Conservation (phyloP, 2,888 invertebrate species). For the Torymus texanus region DNA sequence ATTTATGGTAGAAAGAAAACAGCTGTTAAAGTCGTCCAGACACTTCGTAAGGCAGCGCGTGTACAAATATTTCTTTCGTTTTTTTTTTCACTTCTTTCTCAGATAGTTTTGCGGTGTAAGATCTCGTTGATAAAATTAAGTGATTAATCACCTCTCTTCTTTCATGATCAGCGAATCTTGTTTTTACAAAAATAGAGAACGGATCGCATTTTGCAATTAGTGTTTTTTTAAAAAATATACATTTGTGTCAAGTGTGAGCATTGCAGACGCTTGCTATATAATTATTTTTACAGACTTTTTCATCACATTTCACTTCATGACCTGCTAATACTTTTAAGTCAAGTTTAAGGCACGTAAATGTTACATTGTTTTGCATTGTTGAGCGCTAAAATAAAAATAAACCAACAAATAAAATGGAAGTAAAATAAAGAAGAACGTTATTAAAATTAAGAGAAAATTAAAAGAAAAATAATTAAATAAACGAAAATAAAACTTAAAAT, state of each 20-base stretch:
- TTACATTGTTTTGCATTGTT: neutral
- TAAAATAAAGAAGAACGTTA: neutral
- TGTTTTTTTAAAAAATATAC: conserved; percentile 20
- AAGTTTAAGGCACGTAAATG: conserved; percentile 35
- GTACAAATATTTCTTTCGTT: neutral
- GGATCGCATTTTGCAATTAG: neutral
- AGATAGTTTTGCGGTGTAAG: neutral
- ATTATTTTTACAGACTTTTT: conserved; percentile 32
- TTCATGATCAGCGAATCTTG: neutral
- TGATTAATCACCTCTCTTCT: conserved; percentile 4
- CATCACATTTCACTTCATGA: conserved; percentile 26
- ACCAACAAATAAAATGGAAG: conserved; percentile 10
- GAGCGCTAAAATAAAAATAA: neutral
- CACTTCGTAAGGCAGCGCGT: neutral
- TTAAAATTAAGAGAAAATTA: too few species aligned
- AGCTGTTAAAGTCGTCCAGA: neutral
- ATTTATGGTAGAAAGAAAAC: conserved; percentile 20
- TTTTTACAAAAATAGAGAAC: conserved; percentile 43
- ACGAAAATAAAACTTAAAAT: conserved; percentile 27
- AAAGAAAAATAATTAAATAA: neutral
- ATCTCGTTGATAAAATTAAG: conserved; percentile 15
- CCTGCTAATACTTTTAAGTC: conserved; percentile 17
- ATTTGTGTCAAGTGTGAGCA: conserved; percentile 24
- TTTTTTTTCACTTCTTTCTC: neutral
- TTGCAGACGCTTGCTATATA: conserved; percentile 10